Base-by-base conservation (phyloP, 1,140 invertebrate genomes). In the Lineus longissimus region DNA sequence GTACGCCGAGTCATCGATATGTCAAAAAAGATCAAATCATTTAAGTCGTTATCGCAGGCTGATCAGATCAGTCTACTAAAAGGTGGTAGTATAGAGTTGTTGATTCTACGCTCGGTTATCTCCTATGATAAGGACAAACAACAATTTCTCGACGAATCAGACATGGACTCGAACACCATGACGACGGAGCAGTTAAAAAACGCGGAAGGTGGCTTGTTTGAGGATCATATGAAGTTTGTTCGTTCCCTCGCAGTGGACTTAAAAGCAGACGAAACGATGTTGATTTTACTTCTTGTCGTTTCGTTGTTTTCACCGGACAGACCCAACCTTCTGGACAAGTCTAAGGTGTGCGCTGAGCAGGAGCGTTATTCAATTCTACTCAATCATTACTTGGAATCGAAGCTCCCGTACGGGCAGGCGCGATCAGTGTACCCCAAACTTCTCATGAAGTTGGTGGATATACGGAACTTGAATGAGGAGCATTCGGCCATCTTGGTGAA, bases 401-500 rank as follows among this genome's bases (percentile, higher is more conserved):
- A 80, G 41, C 83, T 82, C 66, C 81, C 83, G 13, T 58, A 69
- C 30, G 65, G 71, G 30, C 62, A 74, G 19, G 80, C 81, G 22
- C 61, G 73, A 25, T 66, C 72, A 36, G 65, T 85, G 57, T 86
- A 82, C 69, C 82, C 85, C 17, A 83, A 84, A 68, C 74, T 85
- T 54, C 73, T 85, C n/a, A 80, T 84, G 69, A 84, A 83, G 67
- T 71, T 85, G 33, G 79, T 81, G 15, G 85, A 86, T 73, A 79
- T 86, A 61, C 77, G 84, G 25, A 84, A 86, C 70, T 73, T 86
- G 55, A 84, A 83, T 62, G 84, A 86, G 69, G 78, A 82, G 51
- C 84, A 85, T 67, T 85, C 82, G 2, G 82, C 85, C 59, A 75
- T 86, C 17, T 75, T 81, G 30, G 72, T 85, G 51, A 79, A 78